Evolutionary conservation across 2,113 vertebrate species (phyloP), one percentile per base, ranked within the genome.

Genomic region (Otolemur garnettii): DNA sequence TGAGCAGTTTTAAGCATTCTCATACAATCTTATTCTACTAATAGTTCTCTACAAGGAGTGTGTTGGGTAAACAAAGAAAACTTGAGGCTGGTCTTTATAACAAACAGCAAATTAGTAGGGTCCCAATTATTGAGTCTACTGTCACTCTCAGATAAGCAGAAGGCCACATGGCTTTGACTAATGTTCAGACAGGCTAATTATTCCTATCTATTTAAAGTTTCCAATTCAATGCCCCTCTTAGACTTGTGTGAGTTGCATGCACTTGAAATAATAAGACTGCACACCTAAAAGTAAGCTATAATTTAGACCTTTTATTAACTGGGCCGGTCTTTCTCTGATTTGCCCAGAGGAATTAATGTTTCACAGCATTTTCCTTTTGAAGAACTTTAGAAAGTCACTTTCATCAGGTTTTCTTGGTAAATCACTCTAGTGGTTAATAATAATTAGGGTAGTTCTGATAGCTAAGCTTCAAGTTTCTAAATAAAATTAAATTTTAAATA

Each of bases 301-400:
- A 93, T 91, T 94, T 75, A 95, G 74, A 74, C 45, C 91, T 80
- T 87, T 94, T 94, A 94, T 87, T 93, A 88, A 95, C 91, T 55
- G 68, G 59, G 45, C 33, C 79, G 26, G 42, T 57, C n/a, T 87
- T 91, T 83, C 75, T 94, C 59, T 87, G 42, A 91, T 75, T 90
- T 93, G 4, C 50, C 62, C 7, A 35, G 82, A 78, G 55, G 94
- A 95, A 80, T 82, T 81, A 85, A 93, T 45, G 60, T 87, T 90
- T 77, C 53, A 42, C 19, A 62, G 55, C 6, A 68, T 74, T 95
- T 87, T 87, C 83, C 78, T 95, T 69, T 62, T 2, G 45, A 80
- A 77, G 64, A 93, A 66, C 38, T 84, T 33, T 33, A 77, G n/a
- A 64, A 93, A 94, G 45, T 80, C 35, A 85, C 78, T 92, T 90